phyloP scores from a whole-genome alignment of 2,888 invertebrate species.

The Eupsilia transversa region DNA sequence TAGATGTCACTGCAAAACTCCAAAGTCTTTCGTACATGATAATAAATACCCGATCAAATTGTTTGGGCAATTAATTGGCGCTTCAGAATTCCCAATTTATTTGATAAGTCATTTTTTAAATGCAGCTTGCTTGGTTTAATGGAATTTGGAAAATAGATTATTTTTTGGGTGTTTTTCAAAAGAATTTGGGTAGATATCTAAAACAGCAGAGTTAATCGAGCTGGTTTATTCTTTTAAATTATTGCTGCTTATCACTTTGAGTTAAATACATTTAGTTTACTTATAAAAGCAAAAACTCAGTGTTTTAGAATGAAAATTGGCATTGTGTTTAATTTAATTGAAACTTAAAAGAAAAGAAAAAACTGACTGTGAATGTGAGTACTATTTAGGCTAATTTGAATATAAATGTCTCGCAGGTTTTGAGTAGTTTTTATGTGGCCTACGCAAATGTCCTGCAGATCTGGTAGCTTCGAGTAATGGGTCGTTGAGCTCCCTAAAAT shows the following conservation, averaged over 20 bases:
- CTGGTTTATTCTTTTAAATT: background rate
- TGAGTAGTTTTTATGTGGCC: background rate
- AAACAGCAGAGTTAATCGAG: background rate
- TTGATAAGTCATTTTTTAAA: background rate
- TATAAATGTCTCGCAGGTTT: background rate
- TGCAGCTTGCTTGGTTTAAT: background rate
- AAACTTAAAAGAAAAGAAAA: background rate
- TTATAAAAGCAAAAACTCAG: background rate
- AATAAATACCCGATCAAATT: conserved; percentile 2
- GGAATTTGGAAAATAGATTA: background rate
- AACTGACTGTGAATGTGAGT: background rate
- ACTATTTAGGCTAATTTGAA: background rate
- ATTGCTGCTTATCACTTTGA: conserved; percentile 6
- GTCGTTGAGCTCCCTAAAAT: background rate
- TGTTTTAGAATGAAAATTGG: background rate
- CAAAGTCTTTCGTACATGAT: background rate
- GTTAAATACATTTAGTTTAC: background rate
- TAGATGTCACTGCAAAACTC: conserved; percentile 3
- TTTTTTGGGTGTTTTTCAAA: background rate
- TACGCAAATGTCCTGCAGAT: background rate
- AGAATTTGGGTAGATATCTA: background rate
- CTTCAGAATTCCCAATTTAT: conserved; percentile 13
- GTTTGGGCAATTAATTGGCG: conserved; percentile 17
- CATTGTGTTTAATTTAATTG: background rate
- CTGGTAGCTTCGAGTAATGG: too few species aligned